Conservation (phyloP, 2,113 vertebrate species). For the Axis porcinus region DNA sequence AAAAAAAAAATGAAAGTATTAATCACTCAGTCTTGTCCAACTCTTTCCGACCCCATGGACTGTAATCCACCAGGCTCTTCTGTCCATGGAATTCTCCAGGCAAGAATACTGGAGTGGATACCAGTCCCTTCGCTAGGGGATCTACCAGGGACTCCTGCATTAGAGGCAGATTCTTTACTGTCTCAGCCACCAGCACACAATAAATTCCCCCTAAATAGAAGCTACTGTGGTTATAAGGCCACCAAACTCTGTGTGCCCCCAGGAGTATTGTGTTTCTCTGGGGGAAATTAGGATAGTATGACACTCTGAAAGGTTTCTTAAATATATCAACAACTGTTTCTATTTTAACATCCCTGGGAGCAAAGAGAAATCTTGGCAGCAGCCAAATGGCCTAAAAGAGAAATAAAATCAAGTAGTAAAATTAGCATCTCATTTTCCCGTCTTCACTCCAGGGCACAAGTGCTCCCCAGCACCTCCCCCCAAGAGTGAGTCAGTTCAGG, state of each 20-base stretch:
- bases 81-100: not conserved
- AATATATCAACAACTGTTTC: conserved; percentile 40
- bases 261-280: not conserved
- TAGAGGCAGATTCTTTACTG: not conserved
- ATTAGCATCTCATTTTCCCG: conserved; percentile 70
- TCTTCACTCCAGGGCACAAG: conserved; percentile 41
- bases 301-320: conserved; percentile 10
- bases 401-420: conserved; percentile 67
- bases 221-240: not conserved
- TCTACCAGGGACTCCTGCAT: not conserved
- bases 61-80: not conserved
- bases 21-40: not conserved
- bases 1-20: not conserved
- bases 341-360: conserved; percentile 58
- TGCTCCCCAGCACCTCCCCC: not conserved
- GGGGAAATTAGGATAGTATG: not conserved
- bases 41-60: not conserved
- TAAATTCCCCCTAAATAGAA: not conserved
- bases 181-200: not conserved
- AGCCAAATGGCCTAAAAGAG: conserved; percentile 59
- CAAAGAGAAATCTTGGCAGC: conserved; percentile 68
- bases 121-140: not conserved
- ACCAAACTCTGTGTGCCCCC: not conserved
- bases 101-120: not conserved
- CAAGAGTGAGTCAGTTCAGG: conserved; percentile 35